Percentiles rank a stretch among this genome's conserved stretches.
phyloP scores from a whole-genome alignment of 2,888 invertebrate species.

The Plagiodera versicolora region DNA sequence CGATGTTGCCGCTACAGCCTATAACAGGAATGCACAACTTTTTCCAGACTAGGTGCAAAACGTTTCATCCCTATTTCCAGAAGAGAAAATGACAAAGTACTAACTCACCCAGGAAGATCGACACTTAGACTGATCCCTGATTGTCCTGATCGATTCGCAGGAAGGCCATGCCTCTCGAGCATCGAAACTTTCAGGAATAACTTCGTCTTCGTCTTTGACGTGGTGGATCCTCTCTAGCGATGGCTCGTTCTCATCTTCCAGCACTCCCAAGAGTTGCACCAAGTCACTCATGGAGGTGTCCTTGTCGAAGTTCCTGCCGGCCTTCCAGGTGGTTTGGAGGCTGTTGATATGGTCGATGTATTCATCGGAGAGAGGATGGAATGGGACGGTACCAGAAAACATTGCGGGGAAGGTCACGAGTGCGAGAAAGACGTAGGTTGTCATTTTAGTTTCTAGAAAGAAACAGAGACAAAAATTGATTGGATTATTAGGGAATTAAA shows the following conservation, averaged over 20 bases:
- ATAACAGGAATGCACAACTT: slow-evolving; percentile 4
- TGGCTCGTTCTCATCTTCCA: too few species aligned
- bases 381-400: not conserved
- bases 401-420: not conserved
- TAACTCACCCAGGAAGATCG: slow-evolving; percentile 82
- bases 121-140: slow-evolving; percentile 82
- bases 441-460: too few species aligned
- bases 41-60: too few species aligned
- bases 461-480: too few species aligned
- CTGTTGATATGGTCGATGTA: slow-evolving; percentile 72
- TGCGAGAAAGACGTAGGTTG: too few species aligned
- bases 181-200: slow-evolving; percentile 74
- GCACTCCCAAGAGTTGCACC: slow-evolving; percentile 64
- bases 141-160: slow-evolving; percentile 78
- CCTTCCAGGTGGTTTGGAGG: slow-evolving; percentile 72
- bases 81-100: too few species aligned
- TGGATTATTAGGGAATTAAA: too few species aligned
- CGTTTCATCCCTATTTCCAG: too few species aligned
- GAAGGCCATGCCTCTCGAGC: slow-evolving; percentile 76
- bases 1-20: slow-evolving; percentile 84
- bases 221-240: not conserved
- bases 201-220: not conserved
- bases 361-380: slow-evolving; percentile 68
- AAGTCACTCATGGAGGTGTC: slow-evolving; percentile 64
- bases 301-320: slow-evolving; percentile 73